phyloP scores from a whole-genome alignment of 2,888 invertebrate genomes.

The Hyalella azteca region DNA sequence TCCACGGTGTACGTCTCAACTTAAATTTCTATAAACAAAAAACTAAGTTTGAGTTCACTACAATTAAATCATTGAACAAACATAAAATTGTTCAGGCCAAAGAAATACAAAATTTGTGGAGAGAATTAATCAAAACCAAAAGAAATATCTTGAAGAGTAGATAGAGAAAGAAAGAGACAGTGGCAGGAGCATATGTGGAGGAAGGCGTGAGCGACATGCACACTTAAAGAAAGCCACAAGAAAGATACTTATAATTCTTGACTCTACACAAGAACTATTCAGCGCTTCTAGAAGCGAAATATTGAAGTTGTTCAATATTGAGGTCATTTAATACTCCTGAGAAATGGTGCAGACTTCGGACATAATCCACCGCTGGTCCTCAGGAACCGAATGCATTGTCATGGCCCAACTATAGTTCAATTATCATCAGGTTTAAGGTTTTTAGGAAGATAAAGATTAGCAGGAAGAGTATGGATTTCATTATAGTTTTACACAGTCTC shows the following conservation, averaged over 20 bases:
- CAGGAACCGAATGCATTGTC: no score
- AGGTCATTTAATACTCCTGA: no score
- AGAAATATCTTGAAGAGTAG: background rate
- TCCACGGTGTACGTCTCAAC: slow-evolving; percentile 13
- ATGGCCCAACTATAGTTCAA: background rate
- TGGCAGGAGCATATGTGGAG: background rate
- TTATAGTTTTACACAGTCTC: background rate
- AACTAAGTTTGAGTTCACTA: background rate
- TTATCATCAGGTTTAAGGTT: background rate
- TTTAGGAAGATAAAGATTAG: background rate
- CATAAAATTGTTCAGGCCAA: slow-evolving; percentile 1
- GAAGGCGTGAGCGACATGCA: slow-evolving; percentile 6
- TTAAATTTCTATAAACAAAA: background rate
- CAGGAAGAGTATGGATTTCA: background rate
- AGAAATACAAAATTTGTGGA: background rate
- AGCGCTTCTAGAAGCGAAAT: slow-evolving; percentile 16
- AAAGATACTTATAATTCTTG: background rate
- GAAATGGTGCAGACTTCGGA: no score
- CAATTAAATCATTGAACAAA: slow-evolving; percentile 1
- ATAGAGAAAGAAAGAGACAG: background rate
- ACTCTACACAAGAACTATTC: slow-evolving; percentile 26
- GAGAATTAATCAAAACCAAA: background rate
- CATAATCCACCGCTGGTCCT: no score
- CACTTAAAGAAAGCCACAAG: slow-evolving; percentile 10
- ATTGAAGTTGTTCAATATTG: no score